Conservation (phyloP, 2,797 vertebrate genomes). For the Agapornis canus region DNA sequence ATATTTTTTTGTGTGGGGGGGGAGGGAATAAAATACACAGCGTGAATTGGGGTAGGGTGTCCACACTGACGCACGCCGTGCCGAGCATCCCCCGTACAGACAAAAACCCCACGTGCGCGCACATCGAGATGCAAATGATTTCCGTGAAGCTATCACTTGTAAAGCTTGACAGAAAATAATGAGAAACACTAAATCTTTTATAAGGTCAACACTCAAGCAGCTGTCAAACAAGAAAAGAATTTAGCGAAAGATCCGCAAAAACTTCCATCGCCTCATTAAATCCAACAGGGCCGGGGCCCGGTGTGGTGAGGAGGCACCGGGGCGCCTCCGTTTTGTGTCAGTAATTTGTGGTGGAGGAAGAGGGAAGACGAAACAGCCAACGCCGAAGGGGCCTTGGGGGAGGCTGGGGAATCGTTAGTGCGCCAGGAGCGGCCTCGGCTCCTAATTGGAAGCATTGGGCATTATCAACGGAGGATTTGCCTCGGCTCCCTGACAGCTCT, state of each 20-base stretch:
- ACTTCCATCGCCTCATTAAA: constrained; percentile 99
- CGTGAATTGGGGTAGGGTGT: not conserved
- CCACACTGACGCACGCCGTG: not conserved
- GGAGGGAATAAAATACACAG: not conserved
- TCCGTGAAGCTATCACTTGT: constrained; percentile 89
- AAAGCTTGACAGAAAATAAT: constrained; percentile 99
- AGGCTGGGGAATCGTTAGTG: constrained; percentile 90
- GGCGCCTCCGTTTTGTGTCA: constrained; percentile 93
- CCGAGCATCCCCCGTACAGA: not conserved
- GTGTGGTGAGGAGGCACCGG: constrained; percentile 82
- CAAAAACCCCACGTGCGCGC: constrained; percentile 1
- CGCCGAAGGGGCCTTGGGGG: constrained; percentile 81
- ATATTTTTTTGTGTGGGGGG: not conserved
- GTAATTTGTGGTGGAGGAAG: constrained; percentile 93
- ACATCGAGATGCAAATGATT: constrained; percentile 89
- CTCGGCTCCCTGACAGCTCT: constrained; percentile 96
- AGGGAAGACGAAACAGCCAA: constrained; percentile 77
- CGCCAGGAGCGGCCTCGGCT: constrained; percentile 92
- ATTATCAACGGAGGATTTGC: constrained; percentile 99
- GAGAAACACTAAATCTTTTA: constrained; percentile 99
- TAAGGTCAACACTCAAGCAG: constrained; percentile 99
- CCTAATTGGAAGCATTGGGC: constrained; percentile 99
- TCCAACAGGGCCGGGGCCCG: constrained; percentile 93
- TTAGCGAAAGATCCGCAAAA: constrained; percentile 92
- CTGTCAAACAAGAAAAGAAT: constrained; percentile 99